Evolutionary conservation across 2,113 vertebrate genomes (phyloP).

Genomic region (Datnioides undecimradiatus): DNA sequence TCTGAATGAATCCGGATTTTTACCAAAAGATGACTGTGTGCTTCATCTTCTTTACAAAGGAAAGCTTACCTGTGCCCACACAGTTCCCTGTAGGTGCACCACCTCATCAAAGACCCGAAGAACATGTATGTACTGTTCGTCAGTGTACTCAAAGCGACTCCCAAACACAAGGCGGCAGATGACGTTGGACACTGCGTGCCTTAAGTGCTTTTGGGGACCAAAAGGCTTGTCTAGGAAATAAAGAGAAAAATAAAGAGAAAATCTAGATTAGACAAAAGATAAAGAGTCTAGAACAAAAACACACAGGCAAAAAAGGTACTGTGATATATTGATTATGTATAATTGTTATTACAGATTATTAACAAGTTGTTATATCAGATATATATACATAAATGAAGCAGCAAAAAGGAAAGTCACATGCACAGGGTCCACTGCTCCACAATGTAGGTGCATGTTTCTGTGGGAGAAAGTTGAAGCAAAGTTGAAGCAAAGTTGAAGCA

Average conservation of each 20-base stretch:
- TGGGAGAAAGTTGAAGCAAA: too few relatives aligned
- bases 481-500: too few relatives aligned
- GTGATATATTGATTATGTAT: neutral
- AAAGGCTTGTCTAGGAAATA: slow-evolving; percentile 83
- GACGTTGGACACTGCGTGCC: slow-evolving; percentile 82
- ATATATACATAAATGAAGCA: neutral
- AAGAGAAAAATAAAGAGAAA: neutral
- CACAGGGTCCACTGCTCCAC: neutral
- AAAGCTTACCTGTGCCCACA: slow-evolving; percentile 48
- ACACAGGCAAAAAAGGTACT: neutral
- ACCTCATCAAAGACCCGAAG: slow-evolving; percentile 33
- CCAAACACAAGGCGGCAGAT: slow-evolving; percentile 76
- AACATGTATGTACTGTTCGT: slow-evolving; percentile 46
- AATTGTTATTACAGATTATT: neutral
- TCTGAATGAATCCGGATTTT: neutral
- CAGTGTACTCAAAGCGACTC: slow-evolving; percentile 62
- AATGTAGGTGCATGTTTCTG: neutral
- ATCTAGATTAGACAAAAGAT: neutral
- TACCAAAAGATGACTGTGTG: neutral
- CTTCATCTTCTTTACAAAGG: neutral
- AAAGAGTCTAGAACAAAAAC: neutral
- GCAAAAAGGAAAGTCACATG: neutral
- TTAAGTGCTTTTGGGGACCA: slow-evolving; percentile 83
- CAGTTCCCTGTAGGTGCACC: neutral
- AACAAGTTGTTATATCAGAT: neutral